Percentiles rank a stretch among this genome's conserved stretches.
These are phyloP conservation scores for Onthophagus sagittarius DNA, from an alignment of 2,888 invertebrate species.

Conservation along the genomic window DNA sequence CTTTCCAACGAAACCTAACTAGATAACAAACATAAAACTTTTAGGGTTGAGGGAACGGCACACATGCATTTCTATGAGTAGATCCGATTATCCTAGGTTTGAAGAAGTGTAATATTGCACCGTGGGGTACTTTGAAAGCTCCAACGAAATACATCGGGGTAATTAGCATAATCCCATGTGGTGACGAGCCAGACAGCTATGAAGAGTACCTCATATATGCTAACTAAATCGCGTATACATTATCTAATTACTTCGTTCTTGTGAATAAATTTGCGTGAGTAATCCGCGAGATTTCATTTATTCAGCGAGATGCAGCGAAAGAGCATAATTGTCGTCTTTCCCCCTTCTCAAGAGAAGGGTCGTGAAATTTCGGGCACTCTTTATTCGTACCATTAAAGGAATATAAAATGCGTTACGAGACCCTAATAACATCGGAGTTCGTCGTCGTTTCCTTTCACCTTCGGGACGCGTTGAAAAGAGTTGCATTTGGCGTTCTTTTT, in stretches of 20 bases:
- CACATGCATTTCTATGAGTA: not conserved
- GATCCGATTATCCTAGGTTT: not conserved
- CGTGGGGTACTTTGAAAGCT: not conserved
- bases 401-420: conserved; percentile 3
- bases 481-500: not conserved
- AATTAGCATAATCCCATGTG: not conserved
- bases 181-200: not conserved
- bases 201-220: not conserved
- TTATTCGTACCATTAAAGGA: conserved; percentile 10
- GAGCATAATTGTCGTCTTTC: conserved; percentile 4
- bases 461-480: not conserved
- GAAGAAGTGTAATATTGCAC: not conserved
- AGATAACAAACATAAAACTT: not conserved
- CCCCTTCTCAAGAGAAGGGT: not conserved
- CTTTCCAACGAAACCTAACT: conserved; percentile 13
- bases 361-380: conserved; percentile 3
- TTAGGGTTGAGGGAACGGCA: not conserved
- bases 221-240: not conserved
- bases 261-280: conserved; percentile 8
- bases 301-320: not conserved
- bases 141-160: not conserved
- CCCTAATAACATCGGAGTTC: conserved; percentile 1
- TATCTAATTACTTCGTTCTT: not conserved
- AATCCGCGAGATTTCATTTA: conserved; percentile 5
- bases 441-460: not conserved